Evolutionary conservation across 1,140 invertebrate species (phyloP).

Genomic region (Lordiphosa clarofinis): DNA sequence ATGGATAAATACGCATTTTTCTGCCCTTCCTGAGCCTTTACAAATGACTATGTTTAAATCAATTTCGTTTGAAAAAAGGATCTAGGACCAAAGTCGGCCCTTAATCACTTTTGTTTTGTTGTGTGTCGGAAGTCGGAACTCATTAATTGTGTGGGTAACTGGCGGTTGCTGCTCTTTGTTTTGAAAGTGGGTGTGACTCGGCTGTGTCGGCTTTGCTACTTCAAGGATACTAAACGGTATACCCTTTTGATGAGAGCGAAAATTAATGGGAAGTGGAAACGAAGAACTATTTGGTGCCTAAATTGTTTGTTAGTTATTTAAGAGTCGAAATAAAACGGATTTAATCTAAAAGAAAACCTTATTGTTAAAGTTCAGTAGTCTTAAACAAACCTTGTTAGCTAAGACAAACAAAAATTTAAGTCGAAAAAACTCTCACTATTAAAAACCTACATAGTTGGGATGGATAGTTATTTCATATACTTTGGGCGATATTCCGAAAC

Average conservation of each 20-base stretch:
- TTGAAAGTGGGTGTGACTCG: conserved; percentile 44
- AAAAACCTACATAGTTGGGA: too few relatives aligned
- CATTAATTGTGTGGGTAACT: conserved; percentile 60
- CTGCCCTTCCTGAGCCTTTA: conserved; percentile 18
- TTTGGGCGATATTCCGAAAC: too few relatives aligned
- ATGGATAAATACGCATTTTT: conserved; percentile 4
- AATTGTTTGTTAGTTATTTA: too few relatives aligned
- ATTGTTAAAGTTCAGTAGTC: too few relatives aligned
- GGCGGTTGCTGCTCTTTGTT: conserved; percentile 47
- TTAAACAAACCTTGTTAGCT: too few relatives aligned
- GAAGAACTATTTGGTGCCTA: too few relatives aligned
- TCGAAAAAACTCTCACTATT: too few relatives aligned
- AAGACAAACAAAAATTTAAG: too few relatives aligned
- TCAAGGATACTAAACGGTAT: conserved; percentile 30
- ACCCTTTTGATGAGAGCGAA: conserved; percentile 11
- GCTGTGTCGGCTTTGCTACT: conserved; percentile 35
- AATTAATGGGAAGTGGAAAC: too few relatives aligned
- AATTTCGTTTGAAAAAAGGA: conserved; percentile 41
- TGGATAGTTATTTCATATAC: too few relatives aligned
- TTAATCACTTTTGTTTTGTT: conserved; percentile 60
- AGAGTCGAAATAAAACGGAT: too few relatives aligned
- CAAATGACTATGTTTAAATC: conserved; percentile 66
- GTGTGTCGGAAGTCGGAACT: conserved; percentile 71
- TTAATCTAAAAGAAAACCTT: too few relatives aligned
- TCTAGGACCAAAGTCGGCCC: conserved; percentile 43